Percentiles rank a stretch among this genome's conserved stretches.
Evolutionary conservation across 1,140 invertebrate genomes (phyloP).

Genomic region (Pogonomyrmex barbatus): DNA sequence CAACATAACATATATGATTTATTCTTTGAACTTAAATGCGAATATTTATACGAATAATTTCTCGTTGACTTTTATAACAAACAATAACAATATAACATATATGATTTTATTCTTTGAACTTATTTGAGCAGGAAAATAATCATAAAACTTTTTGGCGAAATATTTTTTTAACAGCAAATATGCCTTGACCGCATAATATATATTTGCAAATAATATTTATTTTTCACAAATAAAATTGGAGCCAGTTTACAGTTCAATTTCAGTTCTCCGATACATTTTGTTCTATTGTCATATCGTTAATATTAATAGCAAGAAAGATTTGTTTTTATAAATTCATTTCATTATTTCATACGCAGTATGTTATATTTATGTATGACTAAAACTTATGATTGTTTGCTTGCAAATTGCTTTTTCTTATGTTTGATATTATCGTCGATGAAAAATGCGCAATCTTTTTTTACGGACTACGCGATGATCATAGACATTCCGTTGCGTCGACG

Average conservation of each 20-base stretch:
- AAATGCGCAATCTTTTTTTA: conserved; percentile 39
- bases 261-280: not conserved
- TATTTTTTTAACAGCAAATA: not conserved
- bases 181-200: not conserved
- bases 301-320: not conserved
- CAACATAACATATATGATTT: too few species aligned
- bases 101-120: not conserved
- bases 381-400: not conserved
- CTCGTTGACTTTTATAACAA: conserved; percentile 1
- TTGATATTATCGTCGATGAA: conserved; percentile 20
- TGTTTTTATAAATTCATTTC: not conserved
- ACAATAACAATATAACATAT: not conserved
- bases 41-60: conserved; percentile 11
- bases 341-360: not conserved
- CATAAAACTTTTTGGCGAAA: not conserved
- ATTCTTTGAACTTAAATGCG: not conserved
- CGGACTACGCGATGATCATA: conserved; percentile 43
- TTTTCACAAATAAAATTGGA: not conserved
- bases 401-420: conserved; percentile 8
- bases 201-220: not conserved
- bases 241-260: not conserved
- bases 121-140: not conserved
- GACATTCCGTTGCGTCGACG: conserved; percentile 67
- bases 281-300: not conserved
- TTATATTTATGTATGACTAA: conserved; percentile 3